phyloP scores from a whole-genome alignment of 2,113 vertebrate genomes.

The Heloderma charlesbogerti region DNA sequence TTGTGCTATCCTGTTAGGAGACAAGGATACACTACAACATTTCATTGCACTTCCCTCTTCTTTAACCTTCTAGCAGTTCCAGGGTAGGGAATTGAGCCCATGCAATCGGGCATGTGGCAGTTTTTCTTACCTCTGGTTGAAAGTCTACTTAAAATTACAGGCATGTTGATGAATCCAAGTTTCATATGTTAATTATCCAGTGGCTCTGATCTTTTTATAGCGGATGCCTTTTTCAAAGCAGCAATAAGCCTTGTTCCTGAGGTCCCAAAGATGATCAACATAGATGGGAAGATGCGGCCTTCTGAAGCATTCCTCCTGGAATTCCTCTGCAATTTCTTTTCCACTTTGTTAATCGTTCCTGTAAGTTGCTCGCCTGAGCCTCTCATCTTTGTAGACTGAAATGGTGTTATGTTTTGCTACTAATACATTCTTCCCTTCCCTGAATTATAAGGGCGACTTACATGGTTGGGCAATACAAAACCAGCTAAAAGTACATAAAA shows the following conservation, averaged over 20 bases:
- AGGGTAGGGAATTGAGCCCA: neutral
- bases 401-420: neutral
- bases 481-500: neutral
- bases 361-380: conserved; percentile 74
- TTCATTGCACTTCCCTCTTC: neutral
- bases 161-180: neutral
- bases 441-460: neutral
- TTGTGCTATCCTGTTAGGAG: neutral
- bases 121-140: neutral
- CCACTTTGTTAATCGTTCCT: conserved; percentile 91
- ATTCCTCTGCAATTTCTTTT: conserved; percentile 94
- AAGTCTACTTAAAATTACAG: neutral
- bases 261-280: conserved; percentile 90
- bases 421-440: neutral
- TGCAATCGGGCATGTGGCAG: too few relatives aligned
- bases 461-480: neutral
- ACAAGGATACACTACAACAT: neutral
- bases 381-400: neutral
- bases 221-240: conserved; percentile 95
- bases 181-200: neutral
- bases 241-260: conserved; percentile 91
- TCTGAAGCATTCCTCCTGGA: conserved; percentile 92
- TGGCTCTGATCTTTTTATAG: conserved; percentile 73
- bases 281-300: conserved; percentile 92
- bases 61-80: neutral